Conservation (phyloP, 2,888 invertebrate species). For the Hipparchia sbordonii region DNA sequence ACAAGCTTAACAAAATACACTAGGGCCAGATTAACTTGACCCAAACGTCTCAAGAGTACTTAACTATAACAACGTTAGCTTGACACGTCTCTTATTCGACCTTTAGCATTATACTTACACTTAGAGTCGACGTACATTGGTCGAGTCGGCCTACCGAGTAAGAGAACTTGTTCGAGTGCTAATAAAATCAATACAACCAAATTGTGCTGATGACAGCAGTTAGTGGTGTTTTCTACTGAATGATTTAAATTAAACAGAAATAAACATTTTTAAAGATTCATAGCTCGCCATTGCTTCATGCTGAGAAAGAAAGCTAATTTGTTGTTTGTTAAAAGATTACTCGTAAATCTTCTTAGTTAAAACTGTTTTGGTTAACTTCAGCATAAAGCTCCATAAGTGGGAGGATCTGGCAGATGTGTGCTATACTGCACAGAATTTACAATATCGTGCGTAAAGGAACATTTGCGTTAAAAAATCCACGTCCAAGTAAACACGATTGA, state of each 20-base stretch:
- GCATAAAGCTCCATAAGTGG: too few relatives aligned
- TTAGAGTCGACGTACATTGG: neutral
- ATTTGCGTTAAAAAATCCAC: neutral
- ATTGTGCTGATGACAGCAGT: too few relatives aligned
- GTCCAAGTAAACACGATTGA: neutral
- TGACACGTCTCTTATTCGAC: slow-evolving; percentile 17
- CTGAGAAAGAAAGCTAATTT: too few relatives aligned
- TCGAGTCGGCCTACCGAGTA: neutral
- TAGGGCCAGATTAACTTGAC: slow-evolving; percentile 18
- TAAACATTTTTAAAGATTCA: too few relatives aligned
- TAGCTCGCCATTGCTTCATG: too few relatives aligned
- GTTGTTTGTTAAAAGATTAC: too few relatives aligned
- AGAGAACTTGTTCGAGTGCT: neutral
- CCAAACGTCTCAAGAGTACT: slow-evolving; percentile 19
- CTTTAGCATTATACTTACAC: slow-evolving; percentile 1
- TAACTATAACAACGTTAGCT: slow-evolving; percentile 16
- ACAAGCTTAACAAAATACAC: slow-evolving; percentile 9
- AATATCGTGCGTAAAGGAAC: neutral
- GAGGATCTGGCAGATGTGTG: too few relatives aligned
- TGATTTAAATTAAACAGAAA: too few relatives aligned
- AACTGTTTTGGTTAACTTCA: too few relatives aligned
- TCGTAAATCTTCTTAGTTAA: too few relatives aligned
- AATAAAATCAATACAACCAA: neutral
- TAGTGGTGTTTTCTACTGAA: too few relatives aligned
- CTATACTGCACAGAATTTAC: too few relatives aligned